These are phyloP conservation scores for Pachyuromys duprasi DNA, from an alignment of 2,797 vertebrate species.

Conservation along the genomic window DNA sequence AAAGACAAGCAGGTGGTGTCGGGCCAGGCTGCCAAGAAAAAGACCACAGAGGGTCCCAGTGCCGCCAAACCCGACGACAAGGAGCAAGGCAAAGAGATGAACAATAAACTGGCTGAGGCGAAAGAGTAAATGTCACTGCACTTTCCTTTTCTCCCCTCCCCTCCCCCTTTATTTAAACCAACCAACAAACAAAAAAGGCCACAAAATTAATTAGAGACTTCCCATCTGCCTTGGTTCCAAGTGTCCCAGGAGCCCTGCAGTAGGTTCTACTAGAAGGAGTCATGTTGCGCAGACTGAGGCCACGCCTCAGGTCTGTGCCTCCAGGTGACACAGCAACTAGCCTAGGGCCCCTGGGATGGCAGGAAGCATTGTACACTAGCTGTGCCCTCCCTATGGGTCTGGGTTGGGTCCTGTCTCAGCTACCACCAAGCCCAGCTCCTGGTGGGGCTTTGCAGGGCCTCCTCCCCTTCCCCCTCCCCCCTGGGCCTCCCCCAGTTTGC, in stretches of 20 bases:
- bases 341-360: not conserved
- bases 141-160: slow-evolving; percentile 86
- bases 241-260: slow-evolving; percentile 85
- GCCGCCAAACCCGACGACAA: slow-evolving; percentile 91
- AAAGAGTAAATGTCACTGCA: slow-evolving; percentile 99
- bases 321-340: not conserved
- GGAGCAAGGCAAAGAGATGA: slow-evolving; percentile 99
- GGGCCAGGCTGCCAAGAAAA: slow-evolving; percentile 94
- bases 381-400: not conserved
- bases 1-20: slow-evolving; percentile 95
- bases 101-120: slow-evolving; percentile 99
- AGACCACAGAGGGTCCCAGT: slow-evolving; percentile 89
- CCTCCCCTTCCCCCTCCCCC: slow-evolving; percentile 68
- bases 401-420: not conserved
- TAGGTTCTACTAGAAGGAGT: slow-evolving; percentile 51
- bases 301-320: not conserved
- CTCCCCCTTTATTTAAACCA: slow-evolving; percentile 37
- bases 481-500: slow-evolving; percentile 50
- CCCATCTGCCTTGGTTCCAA: slow-evolving; percentile 88
- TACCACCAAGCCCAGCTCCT: not conserved
- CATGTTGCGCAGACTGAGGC: not conserved
- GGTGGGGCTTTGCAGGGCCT: not conserved
- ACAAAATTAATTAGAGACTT: slow-evolving; percentile 94
- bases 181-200: slow-evolving; percentile 90
- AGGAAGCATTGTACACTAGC: not conserved